phyloP scores from a whole-genome alignment of 2,113 vertebrate genomes.

The Clinocottus analis region DNA sequence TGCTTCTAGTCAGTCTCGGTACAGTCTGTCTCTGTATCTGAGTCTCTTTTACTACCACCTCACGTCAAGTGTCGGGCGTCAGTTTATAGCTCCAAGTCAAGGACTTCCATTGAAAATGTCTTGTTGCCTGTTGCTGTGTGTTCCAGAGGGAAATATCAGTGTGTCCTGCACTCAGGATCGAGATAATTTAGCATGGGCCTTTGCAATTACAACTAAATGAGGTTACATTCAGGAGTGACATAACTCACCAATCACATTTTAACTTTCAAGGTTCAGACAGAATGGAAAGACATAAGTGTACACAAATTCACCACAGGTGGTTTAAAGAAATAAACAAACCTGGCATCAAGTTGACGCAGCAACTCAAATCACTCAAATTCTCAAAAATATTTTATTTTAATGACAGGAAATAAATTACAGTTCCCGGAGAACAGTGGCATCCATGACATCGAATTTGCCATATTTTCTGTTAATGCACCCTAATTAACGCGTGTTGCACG shows the following conservation, averaged over 20 bases:
- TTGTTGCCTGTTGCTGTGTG: not conserved
- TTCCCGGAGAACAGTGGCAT: constrained; percentile 1
- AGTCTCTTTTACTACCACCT: not conserved
- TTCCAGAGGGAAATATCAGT: too few relatives aligned
- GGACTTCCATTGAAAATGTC: not conserved
- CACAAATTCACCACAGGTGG: not conserved
- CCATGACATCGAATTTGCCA: constrained; percentile 8
- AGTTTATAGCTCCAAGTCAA: not conserved
- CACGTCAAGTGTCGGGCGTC: not conserved
- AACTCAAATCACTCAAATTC: not conserved
- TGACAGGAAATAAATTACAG: not conserved
- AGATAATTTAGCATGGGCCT: not conserved
- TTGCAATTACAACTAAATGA: not conserved
- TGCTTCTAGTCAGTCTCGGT: not conserved
- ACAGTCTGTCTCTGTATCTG: not conserved
- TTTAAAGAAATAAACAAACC: not conserved
- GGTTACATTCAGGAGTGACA: not conserved
- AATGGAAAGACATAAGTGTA: not conserved
- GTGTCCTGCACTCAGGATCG: not conserved
- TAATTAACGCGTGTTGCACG: constrained; percentile 14
- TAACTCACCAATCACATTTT: not conserved
- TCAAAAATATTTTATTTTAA: not conserved
- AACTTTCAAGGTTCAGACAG: not conserved
- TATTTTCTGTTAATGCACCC: constrained; percentile 25
- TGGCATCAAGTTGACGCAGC: not conserved